Percentiles rank a stretch among this genome's conserved stretches.
Evolutionary conservation across 2,888 invertebrate species (phyloP).

Genomic region (Caenorhabditis becei): DNA sequence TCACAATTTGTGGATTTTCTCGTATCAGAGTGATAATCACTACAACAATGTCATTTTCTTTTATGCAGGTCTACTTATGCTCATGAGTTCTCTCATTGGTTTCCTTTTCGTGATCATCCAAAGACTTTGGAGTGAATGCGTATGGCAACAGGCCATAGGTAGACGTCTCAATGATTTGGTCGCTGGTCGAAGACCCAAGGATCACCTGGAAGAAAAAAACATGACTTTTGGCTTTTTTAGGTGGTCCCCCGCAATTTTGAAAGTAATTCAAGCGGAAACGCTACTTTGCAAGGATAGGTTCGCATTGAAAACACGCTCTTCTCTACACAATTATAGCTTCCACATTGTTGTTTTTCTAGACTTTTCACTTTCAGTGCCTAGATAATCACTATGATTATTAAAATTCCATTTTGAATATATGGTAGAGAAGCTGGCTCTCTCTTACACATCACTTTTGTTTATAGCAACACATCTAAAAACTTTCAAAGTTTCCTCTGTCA

Average conservation of each 20-base stretch:
- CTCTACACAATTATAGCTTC: background rate
- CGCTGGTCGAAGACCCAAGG: conserved; percentile 67
- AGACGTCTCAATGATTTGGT: conserved; percentile 60
- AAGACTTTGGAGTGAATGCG: conserved; percentile 73
- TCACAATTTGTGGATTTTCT: background rate
- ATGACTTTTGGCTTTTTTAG: background rate
- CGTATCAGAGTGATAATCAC: too few relatives aligned
- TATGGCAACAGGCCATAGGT: conserved; percentile 72
- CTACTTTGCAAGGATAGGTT: conserved; percentile 15
- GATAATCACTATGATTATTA: conserved; percentile 9
- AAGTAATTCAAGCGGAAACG: conserved; percentile 31
- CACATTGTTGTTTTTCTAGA: conserved; percentile 15
- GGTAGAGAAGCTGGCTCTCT: too few relatives aligned
- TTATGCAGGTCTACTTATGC: background rate
- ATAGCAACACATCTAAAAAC: too few relatives aligned
- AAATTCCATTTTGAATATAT: conserved; percentile 1
- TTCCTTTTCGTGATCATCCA: conserved; percentile 65
- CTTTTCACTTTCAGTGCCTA: background rate
- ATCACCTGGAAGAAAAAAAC: conserved; percentile 64
- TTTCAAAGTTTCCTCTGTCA: too few relatives aligned
- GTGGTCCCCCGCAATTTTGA: conserved; percentile 8
- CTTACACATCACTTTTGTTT: too few relatives aligned
- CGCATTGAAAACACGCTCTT: conserved; percentile 19
- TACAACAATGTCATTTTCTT: too few relatives aligned
- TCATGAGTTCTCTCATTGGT: conserved; percentile 35